phyloP scores from a whole-genome alignment of 1,140 invertebrate genomes.

The Halesus radiatus region DNA sequence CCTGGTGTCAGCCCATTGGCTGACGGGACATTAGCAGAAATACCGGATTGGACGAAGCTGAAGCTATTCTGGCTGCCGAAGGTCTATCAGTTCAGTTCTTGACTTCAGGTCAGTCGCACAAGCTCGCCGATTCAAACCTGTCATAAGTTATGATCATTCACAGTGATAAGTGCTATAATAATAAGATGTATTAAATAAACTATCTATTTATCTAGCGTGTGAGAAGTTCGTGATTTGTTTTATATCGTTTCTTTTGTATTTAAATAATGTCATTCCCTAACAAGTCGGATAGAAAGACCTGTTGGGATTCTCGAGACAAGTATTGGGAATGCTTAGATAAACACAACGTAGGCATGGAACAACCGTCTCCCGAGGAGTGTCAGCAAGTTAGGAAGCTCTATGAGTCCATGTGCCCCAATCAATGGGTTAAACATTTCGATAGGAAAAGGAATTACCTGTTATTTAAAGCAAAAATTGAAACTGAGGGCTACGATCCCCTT shows the following conservation, averaged over 20 bases:
- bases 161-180: background rate
- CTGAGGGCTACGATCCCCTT: slow-evolving; percentile 83
- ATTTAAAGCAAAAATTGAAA: slow-evolving; percentile 91
- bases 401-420: slow-evolving; percentile 85
- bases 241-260: background rate
- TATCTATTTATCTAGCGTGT: slow-evolving; percentile 7
- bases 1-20: slow-evolving; percentile 20
- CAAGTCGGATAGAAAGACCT: slow-evolving; percentile 84
- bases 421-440: slow-evolving; percentile 97
- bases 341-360: slow-evolving; percentile 65
- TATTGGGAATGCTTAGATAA: slow-evolving; percentile 93
- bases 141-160: slow-evolving; percentile 10
- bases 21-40: slow-evolving; percentile 14
- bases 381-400: slow-evolving; percentile 81
- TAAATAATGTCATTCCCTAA: slow-evolving; percentile 85
- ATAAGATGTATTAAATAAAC: slow-evolving; percentile 15
- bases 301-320: slow-evolving; percentile 87
- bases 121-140: slow-evolving; percentile 39
- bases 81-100: slow-evolving; percentile 31
- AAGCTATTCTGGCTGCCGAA: slow-evolving; percentile 36
- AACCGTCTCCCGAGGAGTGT: slow-evolving; percentile 74
- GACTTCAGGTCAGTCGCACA: slow-evolving; percentile 54
- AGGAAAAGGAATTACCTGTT: slow-evolving; percentile 88
- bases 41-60: slow-evolving; percentile 44
- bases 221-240: background rate